phyloP scores from a whole-genome alignment of 2,888 invertebrate species.

The Schizotus pectinicornis region DNA sequence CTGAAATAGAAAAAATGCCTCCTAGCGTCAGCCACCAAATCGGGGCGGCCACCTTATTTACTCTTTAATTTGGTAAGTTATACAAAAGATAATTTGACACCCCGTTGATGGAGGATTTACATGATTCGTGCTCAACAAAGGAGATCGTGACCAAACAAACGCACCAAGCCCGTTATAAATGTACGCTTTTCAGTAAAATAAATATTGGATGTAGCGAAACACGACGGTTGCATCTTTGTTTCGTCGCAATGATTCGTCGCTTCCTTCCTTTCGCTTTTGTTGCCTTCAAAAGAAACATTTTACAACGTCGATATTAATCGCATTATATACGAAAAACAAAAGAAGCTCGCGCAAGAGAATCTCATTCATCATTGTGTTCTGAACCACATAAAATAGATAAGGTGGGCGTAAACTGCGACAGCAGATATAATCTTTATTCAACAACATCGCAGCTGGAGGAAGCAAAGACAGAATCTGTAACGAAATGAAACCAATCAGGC shows the following conservation, averaged over 20 bases:
- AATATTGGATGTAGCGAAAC: neutral
- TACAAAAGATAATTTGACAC: too few species aligned
- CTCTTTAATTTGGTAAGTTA: too few species aligned
- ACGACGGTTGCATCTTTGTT: slow-evolving; percentile 7
- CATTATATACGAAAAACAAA: slow-evolving; percentile 32
- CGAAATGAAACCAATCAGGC: slow-evolving; percentile 31
- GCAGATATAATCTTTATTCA: slow-evolving; percentile 24
- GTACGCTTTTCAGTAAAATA: too few species aligned
- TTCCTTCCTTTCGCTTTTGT: neutral
- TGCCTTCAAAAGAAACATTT: slow-evolving; percentile 8
- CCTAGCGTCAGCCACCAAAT: too few species aligned
- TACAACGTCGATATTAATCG: slow-evolving; percentile 30
- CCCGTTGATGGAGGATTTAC: too few species aligned
- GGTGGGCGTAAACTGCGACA: slow-evolving; percentile 26
- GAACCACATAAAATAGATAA: slow-evolving; percentile 38
- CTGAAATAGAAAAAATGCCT: too few species aligned
- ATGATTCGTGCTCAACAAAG: too few species aligned
- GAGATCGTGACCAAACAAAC: too few species aligned
- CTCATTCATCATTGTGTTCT: slow-evolving; percentile 38
- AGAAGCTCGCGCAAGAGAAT: slow-evolving; percentile 25
- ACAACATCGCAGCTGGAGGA: slow-evolving; percentile 16
- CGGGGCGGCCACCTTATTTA: too few species aligned
- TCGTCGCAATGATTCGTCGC: neutral
- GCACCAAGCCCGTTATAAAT: too few species aligned
- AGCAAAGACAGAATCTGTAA: slow-evolving; percentile 32